Base-by-base conservation (phyloP, 2,797 vertebrate genomes). In the Sylvilagus floridanus region DNA sequence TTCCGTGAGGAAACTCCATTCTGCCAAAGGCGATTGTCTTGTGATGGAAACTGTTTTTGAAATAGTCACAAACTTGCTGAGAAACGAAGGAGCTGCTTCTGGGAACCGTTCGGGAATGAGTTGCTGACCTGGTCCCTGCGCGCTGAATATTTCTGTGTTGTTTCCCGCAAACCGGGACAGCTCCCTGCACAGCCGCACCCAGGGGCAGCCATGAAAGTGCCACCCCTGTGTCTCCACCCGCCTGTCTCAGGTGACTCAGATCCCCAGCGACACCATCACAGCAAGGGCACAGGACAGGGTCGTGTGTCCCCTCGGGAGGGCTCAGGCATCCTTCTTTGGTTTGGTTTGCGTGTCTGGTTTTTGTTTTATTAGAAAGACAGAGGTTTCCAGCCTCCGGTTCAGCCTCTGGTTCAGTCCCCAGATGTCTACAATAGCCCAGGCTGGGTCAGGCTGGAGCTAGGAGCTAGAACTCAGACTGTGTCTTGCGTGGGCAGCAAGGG, bases 111-210 rank as follows among this genome's bases (percentile, higher is more conserved):
- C 9, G 57, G 85, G 79, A 50, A 1, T 35, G 57, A 37, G 37
- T 14, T 16, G n/a, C 19, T 3, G 32, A 28, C 32, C 13, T 4
- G 28, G 30, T 24, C 7, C 19, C 8, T 0, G 9, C 7, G 32
- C 14, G 75, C 28, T 0, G 30, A 22, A 4, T 60, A 14, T 6
- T 17, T 91, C 16, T 0, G 0, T 54, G 2, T 66, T 19, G 1
- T 12, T 47, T 84, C n/a, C 54, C 28, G 28, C 7, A 65, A 68
- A 60, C 3, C 2, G 35, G 13, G 11, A 2, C 57, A 63, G 8
- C 32, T 65, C 28, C 7, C 57, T 54, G 6, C 17, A 37, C 10
- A 8, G 28, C 30, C 22, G 5, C 62, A 72, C 7, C 19, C 6
- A 4, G 79, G 1, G 0, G 54, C 26, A 72, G 65, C 32, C 35